Evolutionary conservation across 2,888 invertebrate species (phyloP).

Genomic region (Listrodromus nycthemerus): DNA sequence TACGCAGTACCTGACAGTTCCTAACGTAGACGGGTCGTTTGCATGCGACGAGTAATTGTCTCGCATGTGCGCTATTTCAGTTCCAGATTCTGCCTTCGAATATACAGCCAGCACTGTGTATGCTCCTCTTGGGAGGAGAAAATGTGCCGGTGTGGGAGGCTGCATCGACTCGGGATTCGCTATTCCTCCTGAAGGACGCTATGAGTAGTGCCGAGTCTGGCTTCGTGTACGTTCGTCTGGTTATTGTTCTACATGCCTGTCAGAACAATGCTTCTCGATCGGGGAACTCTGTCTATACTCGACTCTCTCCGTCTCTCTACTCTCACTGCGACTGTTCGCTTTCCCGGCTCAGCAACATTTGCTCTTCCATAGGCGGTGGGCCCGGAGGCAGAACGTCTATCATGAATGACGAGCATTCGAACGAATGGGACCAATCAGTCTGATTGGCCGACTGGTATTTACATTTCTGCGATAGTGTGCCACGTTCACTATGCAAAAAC

Average conservation of each 20-base stretch:
- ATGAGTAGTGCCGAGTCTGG: constrained; percentile 7
- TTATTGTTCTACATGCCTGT: constrained; percentile 53
- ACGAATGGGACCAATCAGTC: constrained; percentile 84
- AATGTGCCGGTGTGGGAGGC: constrained; percentile 52
- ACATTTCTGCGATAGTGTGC: constrained; percentile 80
- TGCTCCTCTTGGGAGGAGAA: constrained; percentile 34
- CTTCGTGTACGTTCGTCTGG: constrained; percentile 19
- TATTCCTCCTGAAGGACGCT: constrained; percentile 24
- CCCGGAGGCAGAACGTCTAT: constrained; percentile 71
- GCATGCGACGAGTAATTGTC: constrained; percentile 60
- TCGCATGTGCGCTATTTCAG: constrained; percentile 53
- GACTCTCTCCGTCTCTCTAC: constrained; percentile 35
- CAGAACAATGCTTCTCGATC: constrained; percentile 74
- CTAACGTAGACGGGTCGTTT: constrained; percentile 39
- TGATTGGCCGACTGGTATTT: constrained; percentile 83
- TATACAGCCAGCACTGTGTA: constrained; percentile 17
- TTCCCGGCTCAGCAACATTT: constrained; percentile 47
- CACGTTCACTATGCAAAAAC: constrained; percentile 63
- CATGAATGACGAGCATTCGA: constrained; percentile 82
- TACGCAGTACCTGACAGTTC: constrained; percentile 1
- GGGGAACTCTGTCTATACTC: constrained; percentile 57
- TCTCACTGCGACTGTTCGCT: constrained; percentile 52
- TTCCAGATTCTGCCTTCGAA: constrained; percentile 45
- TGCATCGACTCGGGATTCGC: constrained; percentile 46
- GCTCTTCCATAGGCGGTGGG: constrained; percentile 24